Evolutionary conservation across 2,113 vertebrate species (phyloP).

Genomic region (Urocolius indicus): DNA sequence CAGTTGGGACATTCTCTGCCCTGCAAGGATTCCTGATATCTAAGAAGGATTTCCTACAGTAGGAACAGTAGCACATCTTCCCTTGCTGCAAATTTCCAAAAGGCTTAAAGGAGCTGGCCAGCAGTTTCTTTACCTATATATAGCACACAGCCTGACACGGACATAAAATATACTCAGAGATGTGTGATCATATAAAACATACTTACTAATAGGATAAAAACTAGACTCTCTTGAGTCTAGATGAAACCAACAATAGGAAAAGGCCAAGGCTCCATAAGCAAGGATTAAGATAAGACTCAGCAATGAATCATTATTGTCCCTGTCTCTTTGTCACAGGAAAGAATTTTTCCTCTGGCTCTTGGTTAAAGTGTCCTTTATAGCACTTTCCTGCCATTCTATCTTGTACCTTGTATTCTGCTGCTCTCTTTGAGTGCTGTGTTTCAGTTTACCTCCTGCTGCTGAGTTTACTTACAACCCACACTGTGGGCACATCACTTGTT

Average conservation of each 20-base stretch:
- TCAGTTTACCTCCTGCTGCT: neutral
- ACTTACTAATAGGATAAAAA: neutral
- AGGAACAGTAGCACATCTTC: neutral
- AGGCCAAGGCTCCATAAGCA: neutral
- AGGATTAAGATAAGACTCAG: neutral
- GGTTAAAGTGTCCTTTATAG: neutral
- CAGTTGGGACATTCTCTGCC: neutral
- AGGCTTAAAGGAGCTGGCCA: neutral
- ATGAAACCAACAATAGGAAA: neutral
- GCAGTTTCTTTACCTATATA: neutral
- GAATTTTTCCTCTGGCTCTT: neutral
- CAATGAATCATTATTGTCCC: neutral
- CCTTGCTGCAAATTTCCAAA: neutral
- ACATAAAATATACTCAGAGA: neutral
- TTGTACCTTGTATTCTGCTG: neutral
- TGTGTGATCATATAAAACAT: neutral
- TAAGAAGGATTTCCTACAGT: neutral
- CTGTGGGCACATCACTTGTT: neutral
- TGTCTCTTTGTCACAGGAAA: neutral
- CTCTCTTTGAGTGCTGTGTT: neutral
- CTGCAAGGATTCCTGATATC: neutral
- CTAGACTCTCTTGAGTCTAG: neutral
- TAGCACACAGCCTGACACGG: neutral
- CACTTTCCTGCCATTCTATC: neutral
- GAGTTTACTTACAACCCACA: neutral